Evolutionary conservation across 2,888 invertebrate genomes (phyloP), one percentile per base, ranked within the genome.

Genomic region (Macrosoma leucophasiata): DNA sequence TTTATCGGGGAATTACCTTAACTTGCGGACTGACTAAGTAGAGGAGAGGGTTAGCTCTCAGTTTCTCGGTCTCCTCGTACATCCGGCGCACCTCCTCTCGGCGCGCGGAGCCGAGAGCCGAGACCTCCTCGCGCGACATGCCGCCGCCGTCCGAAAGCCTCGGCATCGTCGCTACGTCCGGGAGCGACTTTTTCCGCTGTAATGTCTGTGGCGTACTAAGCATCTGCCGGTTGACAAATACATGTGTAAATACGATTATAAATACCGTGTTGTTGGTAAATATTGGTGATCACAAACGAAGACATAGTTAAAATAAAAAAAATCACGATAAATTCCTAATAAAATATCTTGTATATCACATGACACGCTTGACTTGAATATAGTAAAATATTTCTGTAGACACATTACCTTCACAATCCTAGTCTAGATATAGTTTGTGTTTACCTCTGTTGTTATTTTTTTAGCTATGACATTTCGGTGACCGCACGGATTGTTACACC

Each of bases 1-100:
- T 24, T 40, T n/a, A n/a, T n/a, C n/a, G n/a, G 24, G 21, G 15
- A 20, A 31, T 85, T 84, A 97, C 97, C 94, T 96, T 95, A 59
- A 97, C 94, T 89, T 95, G 94, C 67, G 97, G 97, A 92, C 96
- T 96, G 90, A 95, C 92, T 78, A 98, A 88, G 84, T 96, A 97
- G 61, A 97, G 90, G 62, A 98, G 88, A 61, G 97, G 97, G 86
- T 97, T 97, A 67, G 95, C 95, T 73, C 95, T 89, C 56, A 96
- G 90, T 76, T 95, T 90, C 82, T 97, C 97, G 50, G 92, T 89
- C 81, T 96, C 95, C 73, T 97, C 95, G 62, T 91, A 89, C 85
- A 95, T 93, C 55, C 95, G 89, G 62, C 97, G 90, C 52, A 98
- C 89, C 76, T 98, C 97, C 81, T 98, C 97, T 52, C 99, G 89